Evolutionary conservation across 2,113 vertebrate species (phyloP), one percentile per base, ranked within the genome.

Genomic region (Physeter macrocephalus): DNA sequence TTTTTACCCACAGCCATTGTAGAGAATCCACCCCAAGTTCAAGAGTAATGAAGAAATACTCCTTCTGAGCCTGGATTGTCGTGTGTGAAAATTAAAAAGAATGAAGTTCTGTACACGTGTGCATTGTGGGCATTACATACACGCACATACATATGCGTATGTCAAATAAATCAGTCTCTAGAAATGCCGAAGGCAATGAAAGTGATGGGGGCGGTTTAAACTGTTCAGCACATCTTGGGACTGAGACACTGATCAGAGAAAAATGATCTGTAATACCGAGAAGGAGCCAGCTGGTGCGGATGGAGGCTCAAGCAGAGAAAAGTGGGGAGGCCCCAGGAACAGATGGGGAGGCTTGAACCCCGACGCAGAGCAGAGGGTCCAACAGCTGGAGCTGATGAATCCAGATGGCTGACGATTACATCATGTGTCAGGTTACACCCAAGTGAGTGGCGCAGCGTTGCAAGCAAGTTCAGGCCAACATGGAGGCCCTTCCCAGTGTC

Each of bases 261-360:
- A 94, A 93, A 75, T 81, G 41, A 97, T 90, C 96, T 61, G 81
- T 87, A 83, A 88, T 64, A 64, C 81, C 67, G 75, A 93, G 86
- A 93, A 88, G 78, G 84, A 88, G 61, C 97, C 97, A 98, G 97
- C 97, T 98, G 97, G 94, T 71, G 25, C 93, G 95, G 88, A 95
- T 96, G 52, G 84, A 93, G 96, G 91, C 97, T 96, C 88, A 59
- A 95, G 93, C 88, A 69, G 72, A 92, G 87, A 96, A 86, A 93
- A 89, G 67, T 82, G 72, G 67, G 83, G 67, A 94, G 83, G 86
- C 49, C 95, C 74, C 83, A 52, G 90, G 80, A 97, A 95, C 97
- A 98, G 97, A 98, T 97, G 97, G 96, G 75, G 64, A 97, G 49
- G 91, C 93, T 77, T 71, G 92, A 94, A 90, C 86, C 64, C 78